Evolutionary conservation across 2,113 vertebrate genomes (phyloP).

Genomic region (Laterallus jamaicensis): DNA sequence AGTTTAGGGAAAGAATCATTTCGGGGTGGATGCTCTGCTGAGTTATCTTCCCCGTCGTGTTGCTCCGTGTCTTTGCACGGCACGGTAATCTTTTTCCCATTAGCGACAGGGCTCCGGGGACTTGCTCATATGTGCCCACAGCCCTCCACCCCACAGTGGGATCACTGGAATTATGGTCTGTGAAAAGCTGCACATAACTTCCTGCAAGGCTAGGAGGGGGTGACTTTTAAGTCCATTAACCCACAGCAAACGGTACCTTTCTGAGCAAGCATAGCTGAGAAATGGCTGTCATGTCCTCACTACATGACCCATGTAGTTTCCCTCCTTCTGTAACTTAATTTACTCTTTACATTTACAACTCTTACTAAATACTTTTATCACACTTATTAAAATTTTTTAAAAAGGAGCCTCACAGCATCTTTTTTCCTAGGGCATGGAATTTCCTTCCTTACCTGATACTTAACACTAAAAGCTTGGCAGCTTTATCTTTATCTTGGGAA

Average conservation of each 20-base stretch:
- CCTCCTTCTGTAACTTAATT: not conserved
- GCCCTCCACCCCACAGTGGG: not conserved
- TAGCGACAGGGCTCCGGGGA: not conserved
- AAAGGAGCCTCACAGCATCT: not conserved
- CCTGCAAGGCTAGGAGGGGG: not conserved
- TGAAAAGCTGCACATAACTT: not conserved
- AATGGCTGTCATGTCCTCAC: not conserved
- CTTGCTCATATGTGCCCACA: rapidly evolving
- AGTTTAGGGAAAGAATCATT: not conserved
- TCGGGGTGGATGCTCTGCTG: not conserved
- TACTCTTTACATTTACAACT: not conserved
- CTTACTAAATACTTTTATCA: not conserved
- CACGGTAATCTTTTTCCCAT: not conserved
- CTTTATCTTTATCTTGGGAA: not conserved
- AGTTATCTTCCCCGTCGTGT: not conserved
- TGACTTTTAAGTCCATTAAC: not conserved
- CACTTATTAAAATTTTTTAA: not conserved
- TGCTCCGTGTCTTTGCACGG: not conserved
- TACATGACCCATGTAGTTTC: not conserved
- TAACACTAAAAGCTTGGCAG: not conserved
- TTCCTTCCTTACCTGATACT: not conserved
- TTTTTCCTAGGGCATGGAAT: not conserved
- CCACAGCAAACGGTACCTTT: not conserved
- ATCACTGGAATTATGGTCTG: not conserved
- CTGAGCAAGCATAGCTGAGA: not conserved